Evolutionary conservation across 2,888 invertebrate species (phyloP).

Genomic region (Drosophila paranaensis): DNA sequence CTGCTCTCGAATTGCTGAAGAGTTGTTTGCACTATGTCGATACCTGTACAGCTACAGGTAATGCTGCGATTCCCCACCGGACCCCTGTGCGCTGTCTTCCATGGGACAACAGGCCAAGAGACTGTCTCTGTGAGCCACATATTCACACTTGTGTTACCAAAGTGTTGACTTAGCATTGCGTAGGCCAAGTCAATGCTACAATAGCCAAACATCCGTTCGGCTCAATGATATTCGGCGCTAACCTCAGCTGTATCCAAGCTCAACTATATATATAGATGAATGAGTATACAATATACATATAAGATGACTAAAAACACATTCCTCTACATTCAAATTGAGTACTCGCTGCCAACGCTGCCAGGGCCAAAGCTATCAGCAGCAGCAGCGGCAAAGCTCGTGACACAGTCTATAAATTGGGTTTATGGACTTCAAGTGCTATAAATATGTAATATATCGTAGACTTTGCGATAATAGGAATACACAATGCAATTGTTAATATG

Average conservation of each 20-base stretch:
- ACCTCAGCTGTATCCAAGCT: constrained; percentile 2
- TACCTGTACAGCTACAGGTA: constrained; percentile 7
- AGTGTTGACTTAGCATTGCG: constrained; percentile 45
- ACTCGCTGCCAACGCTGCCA: constrained; percentile 11
- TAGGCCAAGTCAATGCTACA: constrained; percentile 44
- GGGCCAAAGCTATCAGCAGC: constrained; percentile 9
- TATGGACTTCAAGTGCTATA: not conserved
- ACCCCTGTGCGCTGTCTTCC: constrained; percentile 18
- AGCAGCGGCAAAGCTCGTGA: not conserved
- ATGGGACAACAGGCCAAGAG: constrained; percentile 29
- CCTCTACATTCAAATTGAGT: constrained; percentile 1
- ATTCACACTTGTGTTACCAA: constrained; percentile 21
- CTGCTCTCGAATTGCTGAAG: constrained; percentile 14
- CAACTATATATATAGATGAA: not conserved
- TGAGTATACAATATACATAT: not conserved
- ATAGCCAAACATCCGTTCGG: constrained; percentile 38
- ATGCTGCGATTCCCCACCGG: constrained; percentile 5
- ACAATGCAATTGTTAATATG: too few relatives aligned
- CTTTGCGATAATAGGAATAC: not conserved
- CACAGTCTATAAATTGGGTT: not conserved
- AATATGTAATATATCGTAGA: not conserved
- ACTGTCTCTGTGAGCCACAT: constrained; percentile 37
- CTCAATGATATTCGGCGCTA: constrained; percentile 16
- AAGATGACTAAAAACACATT: constrained; percentile 2
- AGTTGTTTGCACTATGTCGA: constrained; percentile 22